phyloP scores from a whole-genome alignment of 2,797 vertebrate genomes.

The Loris lydekkerianus region DNA sequence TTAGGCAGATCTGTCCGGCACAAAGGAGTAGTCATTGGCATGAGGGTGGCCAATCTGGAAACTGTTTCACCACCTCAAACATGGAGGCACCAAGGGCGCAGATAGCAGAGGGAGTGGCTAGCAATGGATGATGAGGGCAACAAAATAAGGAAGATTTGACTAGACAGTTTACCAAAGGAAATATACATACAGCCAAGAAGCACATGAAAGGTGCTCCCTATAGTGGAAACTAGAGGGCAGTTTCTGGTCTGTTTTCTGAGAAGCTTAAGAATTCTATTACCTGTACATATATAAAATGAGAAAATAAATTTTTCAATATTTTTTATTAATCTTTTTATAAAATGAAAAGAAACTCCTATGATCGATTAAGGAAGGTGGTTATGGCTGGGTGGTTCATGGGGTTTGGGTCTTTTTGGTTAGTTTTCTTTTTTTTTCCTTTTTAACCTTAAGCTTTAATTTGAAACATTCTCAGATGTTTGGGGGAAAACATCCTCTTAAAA shows the following conservation, averaged over 20 bases:
- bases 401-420: neutral
- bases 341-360: constrained; percentile 85
- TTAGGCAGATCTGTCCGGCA: neutral
- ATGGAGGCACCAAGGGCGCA: neutral
- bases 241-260: constrained; percentile 90
- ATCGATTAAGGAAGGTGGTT: constrained; percentile 79
- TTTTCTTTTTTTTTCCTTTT: constrained; percentile 69
- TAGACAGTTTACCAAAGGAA: neutral
- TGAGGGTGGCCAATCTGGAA: neutral
- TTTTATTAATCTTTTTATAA: constrained; percentile 92
- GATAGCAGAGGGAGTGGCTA: neutral
- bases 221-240: constrained; percentile 82
- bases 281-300: constrained; percentile 87
- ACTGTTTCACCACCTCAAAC: neutral
- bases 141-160: neutral
- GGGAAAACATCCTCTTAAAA: constrained; percentile 65
- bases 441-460: constrained; percentile 81
- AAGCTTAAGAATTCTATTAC: constrained; percentile 88
- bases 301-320: constrained; percentile 90
- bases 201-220: neutral
- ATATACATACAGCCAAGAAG: neutral
- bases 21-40: neutral
- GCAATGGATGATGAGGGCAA: neutral
- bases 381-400: constrained; percentile 80
- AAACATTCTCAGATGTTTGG: constrained; percentile 74